Evolutionary conservation across 2,888 invertebrate species (phyloP), one percentile per base, ranked within the genome.

Genomic region (Sericinus montela): DNA sequence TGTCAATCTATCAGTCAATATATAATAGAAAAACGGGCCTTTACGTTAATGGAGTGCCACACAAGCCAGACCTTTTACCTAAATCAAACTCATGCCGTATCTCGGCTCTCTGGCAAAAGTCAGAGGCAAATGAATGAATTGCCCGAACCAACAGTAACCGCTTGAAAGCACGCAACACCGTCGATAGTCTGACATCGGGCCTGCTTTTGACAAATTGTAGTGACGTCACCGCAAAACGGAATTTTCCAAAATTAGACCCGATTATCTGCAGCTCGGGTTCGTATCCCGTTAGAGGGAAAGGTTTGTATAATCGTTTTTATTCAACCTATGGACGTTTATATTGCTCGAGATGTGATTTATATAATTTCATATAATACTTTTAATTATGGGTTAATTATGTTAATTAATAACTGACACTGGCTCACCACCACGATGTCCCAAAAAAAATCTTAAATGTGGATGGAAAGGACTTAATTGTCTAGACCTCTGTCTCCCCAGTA

Each of bases 61-160:
- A 28, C 34, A 28, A 39, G 16, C 29, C 38, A 41, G 51, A 55
- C 55, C 53, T 56, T 57, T 57, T 47, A 46, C 47, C 46, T 51
- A 43, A 51, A 60, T 62, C 58, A 60, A 57, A 59, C 40, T 51
- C 43, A 42, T 56, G 49, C 52, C 44, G 52, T 54, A 58, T 53
- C 53, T 52, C 48, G 46, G 16, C 35, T 40, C 44, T 48, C 51
- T 52, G 35, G 52, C 58, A 56, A 58, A 61, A 65, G 61, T 59
- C 66, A 61, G 61, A 57, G 60, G 57, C 60, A 58, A 56, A 51
- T 47, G 53, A 58, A 62, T 60, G 58, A 55, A 62, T 58, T 58
- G 59, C 52, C 36, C 53, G 46, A 34, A 40, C 39, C 23, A 25
- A 50, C 44, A 50, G 53, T 56, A 60, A 66, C 59, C 56, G 62